Percentiles rank a stretch among this genome's conserved stretches.
These are phyloP conservation scores for Chaetops frenatus DNA, from an alignment of 2,113 vertebrate species.

Conservation along the genomic window DNA sequence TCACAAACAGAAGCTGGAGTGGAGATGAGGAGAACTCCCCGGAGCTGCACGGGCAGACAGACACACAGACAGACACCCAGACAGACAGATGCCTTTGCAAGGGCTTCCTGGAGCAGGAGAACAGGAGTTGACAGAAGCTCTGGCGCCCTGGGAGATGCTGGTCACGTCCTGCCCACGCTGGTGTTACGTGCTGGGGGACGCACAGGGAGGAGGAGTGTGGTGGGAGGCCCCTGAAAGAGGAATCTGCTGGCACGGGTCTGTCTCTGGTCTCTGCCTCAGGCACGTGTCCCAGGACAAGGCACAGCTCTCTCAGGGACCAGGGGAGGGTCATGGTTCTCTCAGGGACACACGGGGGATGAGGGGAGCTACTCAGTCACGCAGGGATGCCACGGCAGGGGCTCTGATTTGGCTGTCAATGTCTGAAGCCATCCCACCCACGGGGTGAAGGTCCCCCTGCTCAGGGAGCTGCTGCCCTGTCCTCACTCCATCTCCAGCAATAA, in stretches of 20 bases:
- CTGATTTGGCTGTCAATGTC: background rate
- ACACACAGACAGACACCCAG: background rate
- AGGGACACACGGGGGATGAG: background rate
- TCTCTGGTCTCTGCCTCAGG: background rate
- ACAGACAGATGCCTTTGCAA: background rate
- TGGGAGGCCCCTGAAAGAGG: background rate
- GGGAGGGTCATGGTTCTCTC: background rate
- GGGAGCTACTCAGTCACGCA: background rate
- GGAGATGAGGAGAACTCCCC: background rate
- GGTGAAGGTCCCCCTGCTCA: background rate
- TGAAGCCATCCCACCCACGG: background rate
- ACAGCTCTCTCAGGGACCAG: too few relatives aligned
- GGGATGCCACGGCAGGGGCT: background rate
- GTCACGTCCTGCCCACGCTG: background rate
- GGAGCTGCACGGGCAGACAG: accelerated
- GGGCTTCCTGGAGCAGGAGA: accelerated
- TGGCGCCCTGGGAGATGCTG: background rate
- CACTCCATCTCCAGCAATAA: slow-evolving; percentile 35
- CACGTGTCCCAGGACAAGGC: background rate
- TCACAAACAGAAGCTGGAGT: background rate
- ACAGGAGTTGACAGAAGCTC: background rate
- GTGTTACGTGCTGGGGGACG: accelerated
- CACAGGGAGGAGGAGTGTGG: background rate
- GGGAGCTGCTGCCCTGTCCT: background rate
- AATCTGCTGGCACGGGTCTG: background rate